Conservation (phyloP, 2,797 vertebrate species). For the Chaetophractus vellerosus region DNA sequence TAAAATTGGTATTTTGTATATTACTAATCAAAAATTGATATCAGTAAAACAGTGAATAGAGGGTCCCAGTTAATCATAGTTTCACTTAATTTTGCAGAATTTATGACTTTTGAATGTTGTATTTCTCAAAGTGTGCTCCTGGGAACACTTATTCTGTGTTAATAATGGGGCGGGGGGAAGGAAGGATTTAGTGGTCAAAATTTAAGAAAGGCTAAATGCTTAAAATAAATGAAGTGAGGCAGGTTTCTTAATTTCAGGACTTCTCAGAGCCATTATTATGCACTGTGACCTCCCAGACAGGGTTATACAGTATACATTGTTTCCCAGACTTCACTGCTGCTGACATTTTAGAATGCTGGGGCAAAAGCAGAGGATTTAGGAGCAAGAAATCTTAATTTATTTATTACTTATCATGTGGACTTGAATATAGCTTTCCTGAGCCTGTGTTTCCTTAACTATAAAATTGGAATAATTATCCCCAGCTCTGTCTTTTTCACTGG, state of each 20-base stretch:
- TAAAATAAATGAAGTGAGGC: not conserved
- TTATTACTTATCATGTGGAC: not conserved
- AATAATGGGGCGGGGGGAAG: not conserved
- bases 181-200: not conserved
- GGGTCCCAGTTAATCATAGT: not conserved
- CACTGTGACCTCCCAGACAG: not conserved
- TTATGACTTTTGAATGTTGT: not conserved
- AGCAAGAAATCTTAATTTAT: not conserved
- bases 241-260: conserved; percentile 7
- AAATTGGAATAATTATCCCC: not conserved
- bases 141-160: not conserved
- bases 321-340: not conserved
- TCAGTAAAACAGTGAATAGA: not conserved
- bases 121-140: not conserved
- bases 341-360: conserved; percentile 8
- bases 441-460: not conserved
- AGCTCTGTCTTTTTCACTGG: not conserved
- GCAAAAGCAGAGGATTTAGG: not conserved
- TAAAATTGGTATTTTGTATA: not conserved
- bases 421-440: not conserved
- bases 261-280: not conserved
- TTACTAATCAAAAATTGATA: conserved; percentile 8
- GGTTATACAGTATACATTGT: not conserved
- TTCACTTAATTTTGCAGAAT: conserved; percentile 14
- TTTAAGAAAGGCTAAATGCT: not conserved